Percentiles rank a stretch among this genome's conserved stretches.
These are phyloP conservation scores for Physella acuta DNA, from an alignment of 1,140 invertebrate genomes.

Conservation along the genomic window DNA sequence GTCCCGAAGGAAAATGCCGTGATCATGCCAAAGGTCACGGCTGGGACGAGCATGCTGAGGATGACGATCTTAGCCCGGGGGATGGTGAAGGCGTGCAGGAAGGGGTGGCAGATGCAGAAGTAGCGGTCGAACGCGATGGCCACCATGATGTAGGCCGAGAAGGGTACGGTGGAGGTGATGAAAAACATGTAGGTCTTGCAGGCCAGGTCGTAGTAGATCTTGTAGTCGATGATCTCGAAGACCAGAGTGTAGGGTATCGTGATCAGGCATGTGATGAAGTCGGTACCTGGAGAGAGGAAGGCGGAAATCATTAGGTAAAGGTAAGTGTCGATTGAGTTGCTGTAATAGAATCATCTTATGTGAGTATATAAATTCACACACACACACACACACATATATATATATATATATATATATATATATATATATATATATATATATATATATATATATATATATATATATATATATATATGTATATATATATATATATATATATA, in stretches of 20 bases:
- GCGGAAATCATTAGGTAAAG: not conserved
- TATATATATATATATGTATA: not conserved
- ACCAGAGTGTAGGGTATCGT: conserved; percentile 42
- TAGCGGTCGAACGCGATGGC: conserved; percentile 51
- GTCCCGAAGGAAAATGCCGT: conserved; percentile 37
- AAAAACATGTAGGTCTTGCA: conserved; percentile 50
- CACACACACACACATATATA: no score
- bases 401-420: no score
- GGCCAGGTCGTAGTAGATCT: conserved; percentile 34
- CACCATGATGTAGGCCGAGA: conserved; percentile 49
- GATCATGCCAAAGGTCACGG: conserved; percentile 41
- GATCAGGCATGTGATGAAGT: conserved; percentile 36
- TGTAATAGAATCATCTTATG: no score
- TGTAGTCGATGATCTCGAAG: conserved; percentile 34
- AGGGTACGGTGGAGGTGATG: conserved; percentile 45
- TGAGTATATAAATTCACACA: no score
- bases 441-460: not conserved
- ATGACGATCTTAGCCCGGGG: conserved; percentile 41
- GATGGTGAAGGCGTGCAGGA: conserved; percentile 39
- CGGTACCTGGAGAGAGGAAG: conserved; percentile 9
- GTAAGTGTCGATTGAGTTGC: not conserved
- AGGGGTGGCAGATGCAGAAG: conserved; percentile 51
- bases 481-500: conserved; percentile 5
- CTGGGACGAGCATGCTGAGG: conserved; percentile 32
- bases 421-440: no score